phyloP scores from a whole-genome alignment of 2,113 vertebrate species.

The Reinhardtius hippoglossoides region DNA sequence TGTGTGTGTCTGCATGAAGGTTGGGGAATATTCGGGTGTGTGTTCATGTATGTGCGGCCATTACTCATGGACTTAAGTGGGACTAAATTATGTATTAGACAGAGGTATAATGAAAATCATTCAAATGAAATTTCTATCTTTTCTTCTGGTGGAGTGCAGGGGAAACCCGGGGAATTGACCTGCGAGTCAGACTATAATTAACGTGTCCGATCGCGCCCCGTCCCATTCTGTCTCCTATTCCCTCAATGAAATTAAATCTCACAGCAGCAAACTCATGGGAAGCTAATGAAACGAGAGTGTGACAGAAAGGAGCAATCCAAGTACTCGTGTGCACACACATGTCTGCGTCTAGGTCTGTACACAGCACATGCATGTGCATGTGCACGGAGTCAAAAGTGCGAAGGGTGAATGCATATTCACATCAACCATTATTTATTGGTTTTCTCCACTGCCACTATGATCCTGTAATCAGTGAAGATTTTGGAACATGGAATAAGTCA shows the following conservation, averaged over 20 bases:
- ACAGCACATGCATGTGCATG: neutral
- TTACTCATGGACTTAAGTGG: conserved; percentile 68
- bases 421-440: neutral
- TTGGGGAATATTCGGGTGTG: conserved; percentile 14
- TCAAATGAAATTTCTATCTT: conserved; percentile 78
- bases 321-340: conserved; percentile 22
- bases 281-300: conserved; percentile 69
- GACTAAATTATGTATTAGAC: conserved; percentile 82
- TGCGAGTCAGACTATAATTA: conserved; percentile 78
- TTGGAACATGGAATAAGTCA: conserved; percentile 19
- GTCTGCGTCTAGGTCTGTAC: conserved; percentile 11
- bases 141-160: conserved; percentile 65
- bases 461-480: neutral
- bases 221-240: conserved; percentile 69
- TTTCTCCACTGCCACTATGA: neutral
- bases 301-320: conserved; percentile 51
- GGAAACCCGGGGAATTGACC: conserved; percentile 78
- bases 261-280: conserved; percentile 51
- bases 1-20: conserved; percentile 10
- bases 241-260: conserved; percentile 76
- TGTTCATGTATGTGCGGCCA: conserved; percentile 34
- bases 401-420: neutral
- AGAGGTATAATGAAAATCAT: conserved; percentile 79
- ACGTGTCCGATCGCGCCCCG: conserved; percentile 68
- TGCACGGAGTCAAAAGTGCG: neutral